Evolutionary conservation across 2,888 invertebrate species (phyloP), one percentile per base, ranked within the genome.

Genomic region (Parelbella ahira): DNA sequence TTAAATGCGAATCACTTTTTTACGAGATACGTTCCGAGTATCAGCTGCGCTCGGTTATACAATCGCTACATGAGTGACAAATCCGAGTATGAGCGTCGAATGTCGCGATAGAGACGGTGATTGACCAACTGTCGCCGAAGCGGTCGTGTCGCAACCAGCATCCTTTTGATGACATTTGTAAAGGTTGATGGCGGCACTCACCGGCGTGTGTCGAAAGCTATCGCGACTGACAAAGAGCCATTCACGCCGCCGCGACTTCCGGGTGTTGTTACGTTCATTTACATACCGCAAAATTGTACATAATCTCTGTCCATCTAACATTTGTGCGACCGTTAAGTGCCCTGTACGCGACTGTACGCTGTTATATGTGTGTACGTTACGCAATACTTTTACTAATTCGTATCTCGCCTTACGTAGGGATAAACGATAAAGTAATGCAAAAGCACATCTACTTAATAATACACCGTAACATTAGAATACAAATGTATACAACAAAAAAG

Each of bases 161-260:
- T 51, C 46, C 44, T 53, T 33, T 50, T 47, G 45, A 47, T 45
- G 49, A 49, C 49, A 48, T 50, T 52, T 48, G 27, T 47, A 50
- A 51, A 54, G 54, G 51, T 53, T 50, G 51, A 47, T 45, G 45
- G 32, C 47, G 11, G 44, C 30, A 32, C 33, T 33, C 19, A 34
- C 34, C 41, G 15, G 27, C 11, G 10, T 33, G 21, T 28, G 20
- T 42, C 28, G 41, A 34, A 42, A 42, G 34, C 13, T 8, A 27
- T 28, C 27, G 18, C 30, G 24, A 24, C 15, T 23, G 15, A 38
- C 23, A 30, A 38, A 33, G 32, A 23, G n/a, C 19, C 11, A 32
- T 39, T 19, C 19, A 25, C n/a, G 33, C 24, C 33, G 6, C 7
- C 15, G 27, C 10, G 27, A 28, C 27, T 34, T 41, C 41, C 41